Percentiles rank a stretch among this genome's conserved stretches.
These are phyloP conservation scores for Heliconius nattereri DNA, from an alignment of 1,140 invertebrate genomes.

Conservation along the genomic window DNA sequence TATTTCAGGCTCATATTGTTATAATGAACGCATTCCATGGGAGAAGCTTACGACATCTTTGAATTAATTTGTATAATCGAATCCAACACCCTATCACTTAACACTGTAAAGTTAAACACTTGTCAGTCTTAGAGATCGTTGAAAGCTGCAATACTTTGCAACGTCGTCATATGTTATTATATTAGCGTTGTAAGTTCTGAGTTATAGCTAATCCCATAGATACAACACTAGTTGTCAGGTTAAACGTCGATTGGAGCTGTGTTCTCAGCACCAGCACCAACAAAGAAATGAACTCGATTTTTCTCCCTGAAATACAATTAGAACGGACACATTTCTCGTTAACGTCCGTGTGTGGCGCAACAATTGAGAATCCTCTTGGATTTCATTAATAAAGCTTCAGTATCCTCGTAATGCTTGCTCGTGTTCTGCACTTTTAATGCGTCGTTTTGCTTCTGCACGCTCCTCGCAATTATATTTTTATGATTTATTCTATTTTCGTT, in stretches of 20 bases:
- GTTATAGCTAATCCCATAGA: not conserved
- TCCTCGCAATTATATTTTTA: not conserved
- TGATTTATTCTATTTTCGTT: not conserved
- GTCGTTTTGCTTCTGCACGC: conserved; percentile 19
- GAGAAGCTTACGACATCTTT: no score
- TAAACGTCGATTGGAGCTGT: conserved; percentile 21
- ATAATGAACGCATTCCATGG: no score
- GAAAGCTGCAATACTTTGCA: not conserved
- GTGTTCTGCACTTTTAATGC: conserved; percentile 21
- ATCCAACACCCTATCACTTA: no score
- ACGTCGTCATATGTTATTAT: not conserved
- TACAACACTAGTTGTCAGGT: not conserved
- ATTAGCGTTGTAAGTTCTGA: not conserved
- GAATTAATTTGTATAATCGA: no score
- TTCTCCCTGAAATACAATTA: conserved; percentile 68
- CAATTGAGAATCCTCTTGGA: conserved; percentile 47
- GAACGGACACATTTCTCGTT: conserved; percentile 60
- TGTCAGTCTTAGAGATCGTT: not conserved
- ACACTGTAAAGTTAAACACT: no score
- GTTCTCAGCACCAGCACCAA: conserved; percentile 23
- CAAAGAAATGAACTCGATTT: conserved; percentile 62
- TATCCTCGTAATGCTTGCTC: conserved; percentile 12
- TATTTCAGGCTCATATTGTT: no score
- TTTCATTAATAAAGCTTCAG: conserved; percentile 53
- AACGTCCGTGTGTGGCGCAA: conserved; percentile 50